Base-by-base conservation (phyloP, 64 coral and sea anemone species). In the Orbicella faveolata region DNA sequence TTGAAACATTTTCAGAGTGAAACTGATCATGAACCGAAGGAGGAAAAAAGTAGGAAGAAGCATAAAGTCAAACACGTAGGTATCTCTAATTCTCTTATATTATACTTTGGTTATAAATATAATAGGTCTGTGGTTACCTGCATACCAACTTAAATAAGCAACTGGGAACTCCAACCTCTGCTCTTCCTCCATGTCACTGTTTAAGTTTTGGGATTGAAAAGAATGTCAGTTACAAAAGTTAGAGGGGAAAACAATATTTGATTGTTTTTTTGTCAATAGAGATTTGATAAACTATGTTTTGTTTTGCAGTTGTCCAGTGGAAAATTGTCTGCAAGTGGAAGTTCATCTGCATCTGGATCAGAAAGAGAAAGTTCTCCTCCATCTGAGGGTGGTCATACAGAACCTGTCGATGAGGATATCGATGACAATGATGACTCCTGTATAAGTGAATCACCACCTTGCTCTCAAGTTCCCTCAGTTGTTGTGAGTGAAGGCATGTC, bases 381-480 rank as follows among this genome's bases (percentile, higher is more conserved):
- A 0, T 53, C 52, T 53, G 52, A 83, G 63, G 80, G 80, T 36
- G 80, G 83, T 85, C 63, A 87, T 73, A 55, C 64, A 88, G 72
- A 88, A 41, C 65, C 67, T 70, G 26, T 88, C 75, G 67, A 61
- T 36, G 85, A 88, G 23, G 85, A 88, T 23, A 30, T 30, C 30
- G 85, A 88, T 57, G 72, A 88, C 52, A 68, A 88, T 16, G 85
- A 75, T 70, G 65, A 75, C 41, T 51, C 41, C 44, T 33, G 34
- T 88, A 37, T 70, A 44, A 70, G 62, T 75, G 30, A 66, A 74
- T 51, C 72, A 76, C 72, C 73, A 88, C 86, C 86, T 53, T 66
- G 67, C 85, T 75, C 85, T 88, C 85, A 88, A 88, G 48, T 59
- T 61, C 86, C 53, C n/a, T 52, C 75, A 74, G 41, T 52, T 51